A percentile compares a stretch with the other conserved stretches of the same genome.
Evolutionary conservation across 2,113 vertebrate genomes (phyloP).

Genomic region (Pygoscelis antarcticus): DNA sequence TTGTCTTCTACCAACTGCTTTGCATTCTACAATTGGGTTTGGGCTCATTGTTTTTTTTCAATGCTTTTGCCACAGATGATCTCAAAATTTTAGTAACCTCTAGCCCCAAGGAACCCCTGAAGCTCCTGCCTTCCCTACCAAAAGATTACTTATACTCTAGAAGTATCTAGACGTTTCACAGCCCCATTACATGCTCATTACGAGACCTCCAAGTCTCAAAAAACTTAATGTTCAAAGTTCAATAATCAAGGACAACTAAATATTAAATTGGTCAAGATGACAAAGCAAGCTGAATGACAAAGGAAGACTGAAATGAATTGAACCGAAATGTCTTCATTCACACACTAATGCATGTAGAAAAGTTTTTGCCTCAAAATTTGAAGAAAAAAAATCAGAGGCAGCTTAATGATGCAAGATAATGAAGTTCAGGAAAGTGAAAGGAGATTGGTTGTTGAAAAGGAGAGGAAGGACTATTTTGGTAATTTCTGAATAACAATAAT

Average conservation of each 20-base stretch:
- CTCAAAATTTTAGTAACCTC: neutral
- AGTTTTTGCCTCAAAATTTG: neutral
- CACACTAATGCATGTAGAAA: neutral
- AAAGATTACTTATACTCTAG: neutral
- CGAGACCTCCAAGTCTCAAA: neutral
- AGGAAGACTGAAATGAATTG: neutral
- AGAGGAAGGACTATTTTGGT: neutral
- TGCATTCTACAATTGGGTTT: neutral
- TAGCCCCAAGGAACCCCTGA: neutral
- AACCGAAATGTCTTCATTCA: neutral
- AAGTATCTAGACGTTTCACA: neutral
- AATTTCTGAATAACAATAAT: neutral
- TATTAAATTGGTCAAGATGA: neutral
- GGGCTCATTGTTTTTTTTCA: neutral
- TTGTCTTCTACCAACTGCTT: neutral
- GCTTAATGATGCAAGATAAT: neutral
- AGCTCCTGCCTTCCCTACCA: neutral
- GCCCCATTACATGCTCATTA: rapidly evolving
- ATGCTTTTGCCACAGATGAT: neutral
- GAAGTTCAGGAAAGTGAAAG: neutral
- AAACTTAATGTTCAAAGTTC: neutral
- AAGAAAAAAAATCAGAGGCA: neutral
- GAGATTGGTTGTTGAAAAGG: neutral
- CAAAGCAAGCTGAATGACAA: neutral
- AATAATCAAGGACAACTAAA: neutral